Conservation (phyloP, 2,888 invertebrate species). For the Phyto melanocephala region DNA sequence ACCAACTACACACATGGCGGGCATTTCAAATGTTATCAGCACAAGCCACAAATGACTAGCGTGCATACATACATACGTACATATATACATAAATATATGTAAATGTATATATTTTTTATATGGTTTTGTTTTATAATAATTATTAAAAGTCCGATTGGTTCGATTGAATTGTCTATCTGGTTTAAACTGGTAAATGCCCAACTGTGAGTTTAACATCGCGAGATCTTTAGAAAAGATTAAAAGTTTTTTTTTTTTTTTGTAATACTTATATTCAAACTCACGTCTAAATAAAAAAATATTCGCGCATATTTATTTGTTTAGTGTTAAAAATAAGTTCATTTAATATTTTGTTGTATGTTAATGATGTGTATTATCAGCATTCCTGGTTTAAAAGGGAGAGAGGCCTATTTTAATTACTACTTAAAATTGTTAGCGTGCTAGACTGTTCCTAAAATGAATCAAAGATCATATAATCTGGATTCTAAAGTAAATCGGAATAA, state of each 20-base stretch:
- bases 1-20: no score
- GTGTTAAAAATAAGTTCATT: no score
- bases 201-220: slow-evolving; percentile 44
- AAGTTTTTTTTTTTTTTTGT: slow-evolving; percentile 20
- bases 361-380: slow-evolving; percentile 37
- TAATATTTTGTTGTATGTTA: background rate
- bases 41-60: no score
- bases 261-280: no score
- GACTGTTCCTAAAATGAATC: slow-evolving; percentile 1
- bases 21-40: no score
- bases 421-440: background rate
- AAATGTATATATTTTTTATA: background rate
- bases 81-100: background rate
- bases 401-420: background rate
- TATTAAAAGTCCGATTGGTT: slow-evolving; percentile 43
- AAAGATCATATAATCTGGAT: slow-evolving; percentile 50
- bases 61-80: background rate
- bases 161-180: slow-evolving; percentile 45
- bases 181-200: slow-evolving; percentile 27
- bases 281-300: no score
- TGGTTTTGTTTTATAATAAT: slow-evolving; percentile 38
- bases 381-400: slow-evolving; percentile 30
- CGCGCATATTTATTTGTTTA: no score
- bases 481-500: background rate
- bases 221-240: slow-evolving; percentile 48